Base-by-base conservation (phyloP, 1,140 invertebrate genomes). In the Cotesia chilonis region DNA sequence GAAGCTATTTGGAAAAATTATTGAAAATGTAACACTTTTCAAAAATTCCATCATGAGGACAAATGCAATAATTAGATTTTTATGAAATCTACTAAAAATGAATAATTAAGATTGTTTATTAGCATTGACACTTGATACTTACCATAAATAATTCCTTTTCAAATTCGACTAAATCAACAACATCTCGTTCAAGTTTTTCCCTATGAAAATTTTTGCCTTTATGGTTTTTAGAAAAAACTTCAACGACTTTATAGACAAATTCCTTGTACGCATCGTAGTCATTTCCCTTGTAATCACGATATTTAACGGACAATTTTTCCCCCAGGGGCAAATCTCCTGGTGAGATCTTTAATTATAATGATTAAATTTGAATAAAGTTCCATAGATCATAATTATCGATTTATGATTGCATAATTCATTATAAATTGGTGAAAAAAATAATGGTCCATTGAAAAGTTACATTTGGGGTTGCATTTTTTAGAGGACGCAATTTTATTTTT, bases 141-240 rank as follows among this genome's bases (percentile, higher is more conserved):
- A 71, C 69, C 36, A 17, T 65, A 14, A 28, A 54, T 35, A 71
- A 52, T 52, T 71, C 54, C 5, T 37, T 51, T 61, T 71, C 69
- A 35, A 71, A 71, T 51, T 71, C 61, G 36, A 71, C 47, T 28
- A 71, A 37, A n/a, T 65, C 61, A 10, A 20, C 20, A 17, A 71
- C 61, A 54, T 71, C 69, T 12, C 55, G 36, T 36, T 35, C n/a
- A 14, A 71, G 4, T 7, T 35, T 38, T 4, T 55, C 35, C 3
- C 35, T 51, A 41, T 9, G 1, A 28, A 28, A 28, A 38, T 55
- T 38, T 9, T n/a, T n/a, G 2, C 17, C 61, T 37, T 47, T 38
- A 36, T 64, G 64, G 10, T 47, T 7, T 10, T 64, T 36, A 2
- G 20, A 28, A 65, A 71, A 71, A 37, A 20, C 54, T 20, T 38